Base-by-base conservation (phyloP, 2,113 vertebrate genomes). In the Planiliza haematocheilus region DNA sequence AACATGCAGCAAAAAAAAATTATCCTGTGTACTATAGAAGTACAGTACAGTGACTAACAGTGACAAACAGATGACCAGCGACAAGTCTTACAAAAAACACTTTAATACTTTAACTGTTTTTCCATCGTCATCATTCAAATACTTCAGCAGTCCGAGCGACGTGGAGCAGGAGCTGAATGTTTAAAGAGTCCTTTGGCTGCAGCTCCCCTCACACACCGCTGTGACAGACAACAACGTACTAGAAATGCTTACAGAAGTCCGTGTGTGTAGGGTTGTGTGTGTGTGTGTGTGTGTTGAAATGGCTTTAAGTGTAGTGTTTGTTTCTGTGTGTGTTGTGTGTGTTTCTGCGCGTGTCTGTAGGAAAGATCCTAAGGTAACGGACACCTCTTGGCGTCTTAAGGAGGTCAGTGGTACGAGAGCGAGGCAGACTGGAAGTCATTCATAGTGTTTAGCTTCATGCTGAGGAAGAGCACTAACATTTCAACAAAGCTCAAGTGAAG, bases 381-480 rank as follows among this genome's bases (percentile, higher is more conserved):
- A 84, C 83, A 43, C 86, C 86, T 76, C 82, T 30, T 70, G 79
- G 89, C 78, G 46, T 84, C 80, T 89, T 90, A 87, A 90, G 87
- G 88, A 91, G 89, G 85, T 93, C 82, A 89, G 88, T 86, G 87
- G 89, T 91, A 86, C 60, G 76, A 91, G 73, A 90, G 89, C 85
- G 89, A 91, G 91, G 89, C 87, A 91, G 89, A 92, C 88, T 79
- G 86, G 83, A 92, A 89, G 82, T 93, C 87, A 89, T 91, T 90
- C 91, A 87, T 86, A 77, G 83, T 87, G 83, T 85, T 74, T 84
- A 86, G 87, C 85, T 76, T 91, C 89, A 92, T 91, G 91, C 91
- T 82, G 73, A 91, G 88, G 85, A 90, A 88, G 88, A 88, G 82
- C 83, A 74, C 84, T 74, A 84, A 81, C 61, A 58, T 82, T 85